Conservation (phyloP, 53 echinoderm and acorn worm genomes). For the Luidia sarsii region DNA sequence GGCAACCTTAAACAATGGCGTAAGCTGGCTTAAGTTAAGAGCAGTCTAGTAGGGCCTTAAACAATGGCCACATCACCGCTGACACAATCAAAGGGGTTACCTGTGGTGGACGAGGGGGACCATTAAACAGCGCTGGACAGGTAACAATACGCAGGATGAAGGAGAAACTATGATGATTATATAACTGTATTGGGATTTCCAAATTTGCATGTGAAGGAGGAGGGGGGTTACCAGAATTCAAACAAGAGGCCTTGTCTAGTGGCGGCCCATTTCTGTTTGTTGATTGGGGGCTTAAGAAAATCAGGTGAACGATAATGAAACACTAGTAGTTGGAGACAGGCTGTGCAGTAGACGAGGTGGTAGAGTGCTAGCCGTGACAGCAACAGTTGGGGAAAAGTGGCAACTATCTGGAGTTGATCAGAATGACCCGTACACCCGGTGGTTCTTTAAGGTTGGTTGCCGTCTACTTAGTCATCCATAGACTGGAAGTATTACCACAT, state of each 20-base stretch:
- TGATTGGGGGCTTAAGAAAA: constrained; percentile 21
- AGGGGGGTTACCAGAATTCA: constrained; percentile 2
- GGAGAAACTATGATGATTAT: constrained; percentile 39
- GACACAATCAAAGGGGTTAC: background rate
- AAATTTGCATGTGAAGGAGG: constrained; percentile 45
- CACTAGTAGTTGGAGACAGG: background rate
- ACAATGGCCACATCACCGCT: background rate
- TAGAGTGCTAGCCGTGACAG: no score
- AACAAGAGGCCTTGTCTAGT: background rate
- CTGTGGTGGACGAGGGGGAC: background rate
- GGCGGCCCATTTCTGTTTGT: background rate
- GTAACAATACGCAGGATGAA: constrained; percentile 18
- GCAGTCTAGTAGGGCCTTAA: constrained; percentile 1
- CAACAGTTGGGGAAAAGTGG: no score
- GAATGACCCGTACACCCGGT: no score
- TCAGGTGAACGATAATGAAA: constrained; percentile 23
- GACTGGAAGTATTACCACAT: no score
- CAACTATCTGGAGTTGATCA: no score
- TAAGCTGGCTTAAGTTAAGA: constrained; percentile 25
- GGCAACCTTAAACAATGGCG: constrained; percentile 42
- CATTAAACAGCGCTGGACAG: constrained; percentile 39
- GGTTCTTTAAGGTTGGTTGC: no score
- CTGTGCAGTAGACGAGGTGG: no score
- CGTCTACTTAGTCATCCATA: no score
- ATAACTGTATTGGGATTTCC: constrained; percentile 38